Conservation (phyloP, 2,888 invertebrate species). For the Plutella xylostella region DNA sequence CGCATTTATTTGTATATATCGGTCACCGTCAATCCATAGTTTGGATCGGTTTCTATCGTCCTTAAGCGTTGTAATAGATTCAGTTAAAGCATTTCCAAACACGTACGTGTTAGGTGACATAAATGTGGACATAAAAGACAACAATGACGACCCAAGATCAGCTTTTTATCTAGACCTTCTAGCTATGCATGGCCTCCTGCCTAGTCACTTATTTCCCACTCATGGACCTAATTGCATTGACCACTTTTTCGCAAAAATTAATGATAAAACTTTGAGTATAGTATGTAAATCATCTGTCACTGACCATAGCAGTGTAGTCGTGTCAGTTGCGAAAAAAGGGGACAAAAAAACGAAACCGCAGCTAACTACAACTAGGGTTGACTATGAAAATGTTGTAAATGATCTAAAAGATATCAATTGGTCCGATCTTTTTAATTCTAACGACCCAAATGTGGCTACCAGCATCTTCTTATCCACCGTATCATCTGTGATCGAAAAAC, state of each 20-base stretch:
- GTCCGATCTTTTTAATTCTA: no score
- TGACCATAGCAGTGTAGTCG: neutral
- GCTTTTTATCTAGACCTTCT: neutral
- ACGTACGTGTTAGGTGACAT: neutral
- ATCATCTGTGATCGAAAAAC: no score
- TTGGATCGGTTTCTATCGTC: no score
- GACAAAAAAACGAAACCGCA: neutral
- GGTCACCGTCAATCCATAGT: no score
- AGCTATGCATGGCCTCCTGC: neutral
- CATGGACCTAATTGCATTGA: neutral
- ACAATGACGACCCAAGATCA: neutral
- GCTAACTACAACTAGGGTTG: no score
- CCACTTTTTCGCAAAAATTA: neutral
- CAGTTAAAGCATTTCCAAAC: no score
- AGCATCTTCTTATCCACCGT: no score
- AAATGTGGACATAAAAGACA: neutral
- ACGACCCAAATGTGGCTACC: no score
- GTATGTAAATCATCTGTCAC: neutral
- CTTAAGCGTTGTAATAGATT: no score
- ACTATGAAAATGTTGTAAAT: no score
- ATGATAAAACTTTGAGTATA: neutral
- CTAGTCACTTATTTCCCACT: neutral
- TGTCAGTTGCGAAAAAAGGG: neutral
- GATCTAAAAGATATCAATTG: no score
- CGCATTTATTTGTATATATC: no score